Percentiles rank a stretch among this genome's conserved stretches.
These are phyloP conservation scores for Engraulis encrasicolus DNA, from an alignment of 2,113 vertebrate genomes.

Conservation along the genomic window DNA sequence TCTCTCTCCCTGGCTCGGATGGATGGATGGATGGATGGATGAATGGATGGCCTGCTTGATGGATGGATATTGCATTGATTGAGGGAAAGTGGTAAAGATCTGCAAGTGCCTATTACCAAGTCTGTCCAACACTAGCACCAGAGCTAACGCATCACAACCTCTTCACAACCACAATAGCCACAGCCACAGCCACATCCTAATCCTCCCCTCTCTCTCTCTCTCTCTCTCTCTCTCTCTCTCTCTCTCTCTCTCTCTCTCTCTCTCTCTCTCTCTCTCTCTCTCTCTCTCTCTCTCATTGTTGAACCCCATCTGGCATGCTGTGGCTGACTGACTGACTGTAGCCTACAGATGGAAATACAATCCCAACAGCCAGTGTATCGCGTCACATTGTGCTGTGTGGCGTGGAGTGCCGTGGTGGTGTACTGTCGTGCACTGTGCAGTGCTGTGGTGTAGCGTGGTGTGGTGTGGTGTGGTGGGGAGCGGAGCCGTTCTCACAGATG, in stretches of 20 bases:
- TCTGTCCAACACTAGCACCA: too few species aligned
- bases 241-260: conserved; percentile 24
- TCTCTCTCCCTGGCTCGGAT: conserved; percentile 31
- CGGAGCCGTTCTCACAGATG: neutral
- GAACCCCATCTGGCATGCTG: conserved; percentile 33
- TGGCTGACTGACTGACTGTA: too few species aligned
- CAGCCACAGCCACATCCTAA: too few species aligned
- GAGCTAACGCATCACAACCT: too few species aligned
- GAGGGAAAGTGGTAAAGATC: neutral
- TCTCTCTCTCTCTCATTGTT: neutral
- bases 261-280: neutral
- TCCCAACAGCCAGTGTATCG: neutral
- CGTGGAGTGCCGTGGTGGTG: too few species aligned
- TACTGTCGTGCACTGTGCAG: too few species aligned
- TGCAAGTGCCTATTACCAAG: too few species aligned
- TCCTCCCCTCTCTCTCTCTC: neutral
- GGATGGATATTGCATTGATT: neutral
- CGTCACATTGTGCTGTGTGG: neutral
- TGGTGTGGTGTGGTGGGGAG: too few species aligned
- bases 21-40: conserved; percentile 47
- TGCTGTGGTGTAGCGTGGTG: too few species aligned
- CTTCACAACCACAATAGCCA: too few species aligned
- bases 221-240: neutral
- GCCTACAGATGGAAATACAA: neutral
- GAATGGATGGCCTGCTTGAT: neutral